These are phyloP conservation scores for Xenopus borealis DNA, from an alignment of 2,113 vertebrate genomes.

Conservation along the genomic window DNA sequence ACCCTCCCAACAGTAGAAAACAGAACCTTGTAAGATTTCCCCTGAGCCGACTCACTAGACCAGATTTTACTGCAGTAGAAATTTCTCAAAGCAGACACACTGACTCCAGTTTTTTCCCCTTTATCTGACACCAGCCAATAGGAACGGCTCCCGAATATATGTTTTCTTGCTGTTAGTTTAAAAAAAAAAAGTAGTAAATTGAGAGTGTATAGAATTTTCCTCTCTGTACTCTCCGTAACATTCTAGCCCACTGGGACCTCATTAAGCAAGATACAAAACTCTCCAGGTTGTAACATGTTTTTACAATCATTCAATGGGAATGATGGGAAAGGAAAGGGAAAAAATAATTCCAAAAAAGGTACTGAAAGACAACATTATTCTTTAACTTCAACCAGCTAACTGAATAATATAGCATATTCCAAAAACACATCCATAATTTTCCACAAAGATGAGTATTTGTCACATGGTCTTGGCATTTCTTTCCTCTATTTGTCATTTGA, in stretches of 20 bases:
- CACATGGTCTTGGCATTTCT: too few species aligned
- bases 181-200: not conserved
- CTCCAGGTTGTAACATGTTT: conserved; percentile 7
- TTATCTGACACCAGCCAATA: conserved; percentile 33
- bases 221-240: conserved; percentile 23
- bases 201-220: conserved; percentile 26
- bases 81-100: conserved; percentile 30
- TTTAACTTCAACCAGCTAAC: too few species aligned
- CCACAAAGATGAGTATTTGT: too few species aligned
- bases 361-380: too few species aligned
- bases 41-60: conserved; percentile 21
- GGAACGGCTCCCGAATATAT: conserved; percentile 3
- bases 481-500: too few species aligned
- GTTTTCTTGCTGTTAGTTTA: not conserved
- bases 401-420: too few species aligned
- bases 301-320: not conserved
- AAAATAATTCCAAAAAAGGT: too few species aligned
- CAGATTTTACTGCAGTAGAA: conserved; percentile 22
- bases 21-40: conserved; percentile 34
- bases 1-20: conserved; percentile 27
- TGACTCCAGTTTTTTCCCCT: conserved; percentile 33
- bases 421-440: too few species aligned
- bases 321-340: too few species aligned
- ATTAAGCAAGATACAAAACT: conserved; percentile 29
- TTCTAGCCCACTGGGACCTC: conserved; percentile 32